Conservation (phyloP, 1,140 invertebrate genomes). For the Euura saliciscinereae region DNA sequence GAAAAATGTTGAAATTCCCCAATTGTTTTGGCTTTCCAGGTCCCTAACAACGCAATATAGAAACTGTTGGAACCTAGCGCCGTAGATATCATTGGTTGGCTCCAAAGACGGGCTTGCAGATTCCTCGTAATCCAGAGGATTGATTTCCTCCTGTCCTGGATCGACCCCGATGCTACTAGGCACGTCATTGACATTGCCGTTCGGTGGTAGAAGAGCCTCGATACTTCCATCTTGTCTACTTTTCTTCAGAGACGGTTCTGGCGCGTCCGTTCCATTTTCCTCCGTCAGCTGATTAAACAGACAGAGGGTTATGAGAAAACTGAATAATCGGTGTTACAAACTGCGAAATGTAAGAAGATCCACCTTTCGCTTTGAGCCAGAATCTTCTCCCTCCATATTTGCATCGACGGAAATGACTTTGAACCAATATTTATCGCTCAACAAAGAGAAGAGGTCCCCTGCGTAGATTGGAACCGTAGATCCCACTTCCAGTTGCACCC, state of each 20-base stretch:
- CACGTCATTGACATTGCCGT: conserved; percentile 9
- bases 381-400: conserved; percentile 23
- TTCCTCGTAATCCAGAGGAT: background rate
- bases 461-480: conserved; percentile 28
- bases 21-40: too few species aligned
- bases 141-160: conserved; percentile 1
- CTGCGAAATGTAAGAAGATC: background rate
- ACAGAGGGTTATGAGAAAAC: too few species aligned
- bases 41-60: background rate
- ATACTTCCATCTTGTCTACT: conserved; percentile 14
- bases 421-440: conserved; percentile 38
- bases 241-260: conserved; percentile 29
- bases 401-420: conserved; percentile 32
- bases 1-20: too few species aligned
- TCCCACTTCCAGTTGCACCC: conserved; percentile 31
- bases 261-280: conserved; percentile 13
- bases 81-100: conserved; percentile 5
- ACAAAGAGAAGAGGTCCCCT: conserved; percentile 33
- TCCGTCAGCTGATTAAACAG: conserved; percentile 22
- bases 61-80: background rate
- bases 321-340: background rate
- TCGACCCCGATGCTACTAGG: conserved; percentile 9
- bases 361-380: conserved; percentile 33
- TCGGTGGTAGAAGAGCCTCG: conserved; percentile 8
- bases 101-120: background rate